Evolutionary conservation across 2,797 vertebrate species (phyloP).

Genomic region (Sebastes vulpes): DNA sequence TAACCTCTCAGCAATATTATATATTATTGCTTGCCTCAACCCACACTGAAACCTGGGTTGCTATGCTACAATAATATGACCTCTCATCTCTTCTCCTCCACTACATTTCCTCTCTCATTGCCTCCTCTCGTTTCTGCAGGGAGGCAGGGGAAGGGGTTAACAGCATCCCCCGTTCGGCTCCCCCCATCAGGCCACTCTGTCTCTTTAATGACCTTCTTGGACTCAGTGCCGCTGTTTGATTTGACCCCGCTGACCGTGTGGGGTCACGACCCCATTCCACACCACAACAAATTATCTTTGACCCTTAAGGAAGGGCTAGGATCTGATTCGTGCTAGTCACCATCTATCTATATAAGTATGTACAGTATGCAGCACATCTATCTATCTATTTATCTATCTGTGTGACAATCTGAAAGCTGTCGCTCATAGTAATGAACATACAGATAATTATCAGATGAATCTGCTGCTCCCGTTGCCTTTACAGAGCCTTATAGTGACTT

Average conservation of each 20-base stretch:
- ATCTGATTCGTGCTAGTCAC: conserved; percentile 38
- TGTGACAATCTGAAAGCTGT: no score
- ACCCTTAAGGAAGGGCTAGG: conserved; percentile 56
- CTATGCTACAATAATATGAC: conserved; percentile 84
- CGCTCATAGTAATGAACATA: no score
- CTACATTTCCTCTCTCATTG: conserved; percentile 68
- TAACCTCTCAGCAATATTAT: conserved; percentile 84
- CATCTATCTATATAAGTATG: conserved; percentile 13
- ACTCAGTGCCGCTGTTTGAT: conserved; percentile 67
- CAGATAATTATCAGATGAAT: no score
- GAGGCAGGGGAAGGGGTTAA: conserved; percentile 81
- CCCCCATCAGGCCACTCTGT: conserved; percentile 59
- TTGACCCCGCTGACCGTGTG: conserved; percentile 77
- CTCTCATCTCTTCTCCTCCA: conserved; percentile 78
- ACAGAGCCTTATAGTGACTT: no score
- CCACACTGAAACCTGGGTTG: conserved; percentile 85
- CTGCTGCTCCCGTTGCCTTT: no score
- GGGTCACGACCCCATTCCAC: conserved; percentile 77
- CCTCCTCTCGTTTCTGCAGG: conserved; percentile 56
- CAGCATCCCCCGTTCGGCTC: conserved; percentile 53
- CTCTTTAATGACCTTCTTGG: conserved; percentile 77
- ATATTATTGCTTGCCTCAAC: conserved; percentile 84
- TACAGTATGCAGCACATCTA: conserved; percentile 7
- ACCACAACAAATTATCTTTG: conserved; percentile 81
- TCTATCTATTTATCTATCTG: not conserved